Base-by-base conservation (phyloP, 1,140 invertebrate species). In the Leptinotarsa undecemlineata region DNA sequence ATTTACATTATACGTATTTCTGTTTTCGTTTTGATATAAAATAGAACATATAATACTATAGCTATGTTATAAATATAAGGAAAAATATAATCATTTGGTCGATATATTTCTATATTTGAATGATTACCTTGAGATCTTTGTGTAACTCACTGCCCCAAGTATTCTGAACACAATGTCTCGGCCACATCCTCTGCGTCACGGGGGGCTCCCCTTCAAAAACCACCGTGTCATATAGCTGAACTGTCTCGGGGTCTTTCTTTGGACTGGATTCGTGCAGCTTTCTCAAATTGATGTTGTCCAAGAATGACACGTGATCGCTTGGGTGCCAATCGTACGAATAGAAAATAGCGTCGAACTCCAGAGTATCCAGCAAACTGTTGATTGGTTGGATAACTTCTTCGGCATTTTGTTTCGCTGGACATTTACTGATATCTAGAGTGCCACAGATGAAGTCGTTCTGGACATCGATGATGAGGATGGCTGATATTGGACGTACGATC, bases 371-470 rank as follows among this genome's bases (percentile, higher is more conserved):
- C 3, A 96, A 79, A 17, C 84, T 79, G 86, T 96, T 96, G 60
- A 95, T 93, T 0, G 92, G 89, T 26, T 90, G 87, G 4, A 93
- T 83, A 3, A 91, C 87, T 77, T 91, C 88, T 23, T 84, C 85
- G 0, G 89, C 90, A 78, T 93, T 88, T 68, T 94, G 91, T 66
- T 89, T 87, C 5, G 90, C 89, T 17, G 89, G 88, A 81, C 91
- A 92, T 69, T 91, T 87, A 68, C 86, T 86, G 21, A 96, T 87
- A 15, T 92, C 88, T 15, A 96, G 83, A 11, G 90, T 89, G 19
- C 94, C 94, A 67, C 88, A 88, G 51, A 95, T 93, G 80, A 95
- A 95, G 84, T 96, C 94, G 83, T 95, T 95, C 84, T 96, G 94
- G 0, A 95, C 92, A 83, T 96, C 94, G 5, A 96, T 90, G 15